Evolutionary conservation across 2,888 invertebrate genomes (phyloP).

Genomic region (Clusia tigrina): DNA sequence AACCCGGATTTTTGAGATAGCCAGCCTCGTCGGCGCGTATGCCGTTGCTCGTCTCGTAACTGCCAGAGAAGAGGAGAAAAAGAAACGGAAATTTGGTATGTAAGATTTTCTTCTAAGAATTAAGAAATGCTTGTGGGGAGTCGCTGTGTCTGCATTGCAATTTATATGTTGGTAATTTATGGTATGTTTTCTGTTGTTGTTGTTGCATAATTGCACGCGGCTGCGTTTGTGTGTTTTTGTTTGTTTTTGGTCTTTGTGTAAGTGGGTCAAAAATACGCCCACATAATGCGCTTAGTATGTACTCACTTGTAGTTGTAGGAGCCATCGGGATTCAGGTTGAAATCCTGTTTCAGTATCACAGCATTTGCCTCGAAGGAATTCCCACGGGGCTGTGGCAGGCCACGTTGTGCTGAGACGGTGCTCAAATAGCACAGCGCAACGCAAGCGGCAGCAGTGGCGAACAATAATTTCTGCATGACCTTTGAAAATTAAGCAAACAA

Average conservation of each 20-base stretch:
- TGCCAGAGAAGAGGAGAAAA: constrained; percentile 43
- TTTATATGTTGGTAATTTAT: constrained; percentile 12
- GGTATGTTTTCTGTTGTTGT: constrained; percentile 7
- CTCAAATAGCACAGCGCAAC: constrained; percentile 57
- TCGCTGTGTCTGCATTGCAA: constrained; percentile 16
- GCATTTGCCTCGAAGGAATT: constrained; percentile 62
- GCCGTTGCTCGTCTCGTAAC: constrained; percentile 73
- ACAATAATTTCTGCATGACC: constrained; percentile 60
- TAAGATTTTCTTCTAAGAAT: background rate
- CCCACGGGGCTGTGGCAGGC: constrained; percentile 52
- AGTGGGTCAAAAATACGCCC: background rate
- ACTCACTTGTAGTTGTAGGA: constrained; percentile 67
- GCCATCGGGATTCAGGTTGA: constrained; percentile 66
- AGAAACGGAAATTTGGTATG: too few relatives aligned
- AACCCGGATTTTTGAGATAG: constrained; percentile 69
- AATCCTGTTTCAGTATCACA: constrained; percentile 66
- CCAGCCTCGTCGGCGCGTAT: constrained; percentile 72
- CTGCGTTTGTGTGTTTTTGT: background rate
- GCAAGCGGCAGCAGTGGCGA: constrained; percentile 45
- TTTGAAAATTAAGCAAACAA: constrained; percentile 36
- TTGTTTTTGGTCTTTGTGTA: background rate
- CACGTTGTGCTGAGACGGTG: constrained; percentile 59
- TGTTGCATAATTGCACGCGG: background rate
- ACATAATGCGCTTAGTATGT: background rate
- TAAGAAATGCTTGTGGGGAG: background rate